Evolutionary conservation across 1,140 invertebrate genomes (phyloP).

Genomic region (Leptinotarsa defecta): DNA sequence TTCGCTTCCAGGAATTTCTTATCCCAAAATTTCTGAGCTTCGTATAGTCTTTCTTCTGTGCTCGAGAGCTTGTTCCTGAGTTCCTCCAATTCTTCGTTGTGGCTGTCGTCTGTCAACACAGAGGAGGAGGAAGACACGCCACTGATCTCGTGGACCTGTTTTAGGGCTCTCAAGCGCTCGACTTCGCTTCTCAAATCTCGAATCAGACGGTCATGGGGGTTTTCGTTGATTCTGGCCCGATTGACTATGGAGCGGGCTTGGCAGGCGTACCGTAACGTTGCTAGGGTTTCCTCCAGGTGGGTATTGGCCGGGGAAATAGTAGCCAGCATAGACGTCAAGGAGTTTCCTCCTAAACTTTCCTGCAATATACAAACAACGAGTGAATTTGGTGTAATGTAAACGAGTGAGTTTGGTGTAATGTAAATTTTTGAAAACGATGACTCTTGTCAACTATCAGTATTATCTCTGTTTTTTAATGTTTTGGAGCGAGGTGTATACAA

Average conservation of each 20-base stretch:
- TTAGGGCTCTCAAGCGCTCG: conserved; percentile 63
- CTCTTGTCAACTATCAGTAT: too few relatives aligned
- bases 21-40: conserved; percentile 64
- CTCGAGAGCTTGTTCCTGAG: conserved; percentile 64
- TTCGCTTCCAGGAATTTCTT: conserved; percentile 56
- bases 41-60: conserved; percentile 63
- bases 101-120: conserved; percentile 54
- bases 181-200: conserved; percentile 72
- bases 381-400: too few relatives aligned
- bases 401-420: too few relatives aligned
- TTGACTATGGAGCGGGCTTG: conserved; percentile 88
- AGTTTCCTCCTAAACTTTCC: conserved; percentile 72
- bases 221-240: conserved; percentile 77
- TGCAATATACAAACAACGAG: conserved; percentile 42
- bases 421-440: too few relatives aligned
- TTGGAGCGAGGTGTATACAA: too few relatives aligned
- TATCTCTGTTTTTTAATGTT: too few relatives aligned
- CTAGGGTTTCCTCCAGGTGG: conserved; percentile 81
- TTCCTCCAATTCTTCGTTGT: conserved; percentile 56
- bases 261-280: conserved; percentile 85
- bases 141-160: conserved; percentile 63
- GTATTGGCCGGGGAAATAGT: conserved; percentile 77
- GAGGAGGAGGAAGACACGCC: conserved; percentile 49
- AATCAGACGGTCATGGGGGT: conserved; percentile 70
- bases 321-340: conserved; percentile 69